Evolutionary conservation across 2,113 vertebrate species (phyloP), one percentile per base, ranked within the genome.

Genomic region (Embiotoca jacksoni): DNA sequence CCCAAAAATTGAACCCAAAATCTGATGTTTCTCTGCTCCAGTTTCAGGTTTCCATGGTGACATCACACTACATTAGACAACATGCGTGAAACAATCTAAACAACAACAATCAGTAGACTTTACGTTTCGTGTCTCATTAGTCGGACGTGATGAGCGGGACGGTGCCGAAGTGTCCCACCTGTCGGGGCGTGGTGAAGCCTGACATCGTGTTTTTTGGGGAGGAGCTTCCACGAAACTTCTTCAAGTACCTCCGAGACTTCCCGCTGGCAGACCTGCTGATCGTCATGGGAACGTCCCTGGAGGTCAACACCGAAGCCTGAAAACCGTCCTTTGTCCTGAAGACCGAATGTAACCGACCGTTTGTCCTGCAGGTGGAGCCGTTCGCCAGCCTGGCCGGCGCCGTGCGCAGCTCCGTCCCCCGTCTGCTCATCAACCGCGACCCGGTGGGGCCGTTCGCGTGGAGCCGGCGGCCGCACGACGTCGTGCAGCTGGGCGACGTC

Each of bases 181-280:
- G 98, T 88, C 94, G 89, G 0, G 97, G 97, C 0, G 31, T 99
- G 0, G 60, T 97, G 61, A 99, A 99, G 84, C 98, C 98, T 0
- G 96, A 99, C 88, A 96, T 99, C 0, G 95, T 98, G 52, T 99
- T 99, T 88, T 99, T 99, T 0, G 98, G 97, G 0, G 98, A 99
- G 88, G 90, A 95, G 47, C 96, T 99, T 53, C 97, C 98, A 0
- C 89, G 52, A 46, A 92, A 95, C 53, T 99, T 99, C 93, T 76
- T 96, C 55, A 93, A 96, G 54, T 95, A 98, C 32, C 5, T 98
- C 53, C 84, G 83, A 0, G 98, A 99, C 81, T 98, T 99, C 76
- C 97, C 97, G 0, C 50, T 91, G 82, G 96, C 97, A 0, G 98
- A 99, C 74, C 93, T 99, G 66, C 96, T 99, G 10, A 91, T 99